Evolutionary conservation across 2,888 invertebrate genomes (phyloP).

Genomic region (Calephelis perditalis): DNA sequence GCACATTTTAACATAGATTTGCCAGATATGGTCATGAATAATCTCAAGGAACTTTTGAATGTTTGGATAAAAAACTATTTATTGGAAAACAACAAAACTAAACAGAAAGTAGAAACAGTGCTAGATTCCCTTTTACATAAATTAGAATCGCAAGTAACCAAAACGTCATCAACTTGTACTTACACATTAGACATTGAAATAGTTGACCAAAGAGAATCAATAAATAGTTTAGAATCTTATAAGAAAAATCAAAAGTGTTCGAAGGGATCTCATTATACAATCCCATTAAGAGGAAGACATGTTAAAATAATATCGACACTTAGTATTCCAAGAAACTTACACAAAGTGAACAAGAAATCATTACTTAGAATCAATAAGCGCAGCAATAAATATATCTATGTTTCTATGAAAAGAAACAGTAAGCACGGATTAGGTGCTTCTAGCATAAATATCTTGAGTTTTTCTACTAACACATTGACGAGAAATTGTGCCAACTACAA

Average conservation of each 20-base stretch:
- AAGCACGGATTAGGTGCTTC: constrained; percentile 35
- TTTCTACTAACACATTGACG: constrained; percentile 47
- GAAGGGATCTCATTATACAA: constrained; percentile 36
- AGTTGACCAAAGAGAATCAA: constrained; percentile 36
- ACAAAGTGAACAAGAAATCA: constrained; percentile 31
- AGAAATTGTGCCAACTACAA: constrained; percentile 39
- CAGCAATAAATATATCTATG: constrained; percentile 35
- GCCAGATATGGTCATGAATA: constrained; percentile 47
- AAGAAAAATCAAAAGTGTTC: constrained; percentile 4
- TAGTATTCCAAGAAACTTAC: constrained; percentile 53
- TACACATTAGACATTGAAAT: constrained; percentile 45
- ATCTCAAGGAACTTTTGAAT: constrained; percentile 48
- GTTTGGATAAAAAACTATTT: constrained; percentile 52
- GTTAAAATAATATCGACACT: constrained; percentile 54
- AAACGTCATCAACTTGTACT: constrained; percentile 42
- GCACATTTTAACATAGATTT: constrained; percentile 38
- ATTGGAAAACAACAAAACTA: constrained; percentile 41
- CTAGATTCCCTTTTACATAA: constrained; percentile 47
- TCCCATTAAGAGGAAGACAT: constrained; percentile 43
- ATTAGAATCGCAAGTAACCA: constrained; percentile 33
- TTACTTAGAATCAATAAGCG: constrained; percentile 32
- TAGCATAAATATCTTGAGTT: constrained; percentile 43
- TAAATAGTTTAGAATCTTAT: background rate
- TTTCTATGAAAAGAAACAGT: constrained; percentile 29
- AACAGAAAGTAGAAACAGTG: constrained; percentile 45